These are phyloP conservation scores for Peromyscus aztecus DNA, from an alignment of 2,797 vertebrate species.

Conservation along the genomic window DNA sequence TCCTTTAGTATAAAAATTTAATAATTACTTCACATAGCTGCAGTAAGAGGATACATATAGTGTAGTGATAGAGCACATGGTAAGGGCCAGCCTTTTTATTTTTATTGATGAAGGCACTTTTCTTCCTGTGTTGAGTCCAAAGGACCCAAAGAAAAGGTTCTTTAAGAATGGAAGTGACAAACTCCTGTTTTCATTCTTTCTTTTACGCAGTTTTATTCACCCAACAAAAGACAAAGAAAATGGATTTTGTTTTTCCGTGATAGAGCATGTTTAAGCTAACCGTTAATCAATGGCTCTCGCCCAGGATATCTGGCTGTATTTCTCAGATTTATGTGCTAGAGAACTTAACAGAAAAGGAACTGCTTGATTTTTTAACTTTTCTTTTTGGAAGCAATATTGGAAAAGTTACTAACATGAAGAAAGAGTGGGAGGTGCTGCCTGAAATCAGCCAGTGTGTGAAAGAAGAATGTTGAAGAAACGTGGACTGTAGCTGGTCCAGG, in stretches of 20 bases:
- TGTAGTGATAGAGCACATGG: not conserved
- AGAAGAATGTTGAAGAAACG: not conserved
- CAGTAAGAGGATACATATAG: not conserved
- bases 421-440: not conserved
- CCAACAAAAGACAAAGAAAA: not conserved
- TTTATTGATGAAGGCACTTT: not conserved
- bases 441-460: not conserved
- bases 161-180: not conserved
- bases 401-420: not conserved
- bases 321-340: not conserved
- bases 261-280: not conserved
- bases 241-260: not conserved
- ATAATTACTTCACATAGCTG: not conserved
- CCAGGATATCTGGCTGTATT: not conserved
- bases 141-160: not conserved
- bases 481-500: not conserved
- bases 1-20: not conserved
- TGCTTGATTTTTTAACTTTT: not conserved
- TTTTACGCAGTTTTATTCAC: constrained; percentile 36
- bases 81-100: not conserved
- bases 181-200: not conserved
- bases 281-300: not conserved
- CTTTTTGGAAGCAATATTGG: constrained; percentile 25
- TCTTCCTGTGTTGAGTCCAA: constrained; percentile 3
- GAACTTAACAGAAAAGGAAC: constrained; percentile 4